Conservation (phyloP, 2,888 invertebrate species). For the Drosophila gaucha region DNA sequence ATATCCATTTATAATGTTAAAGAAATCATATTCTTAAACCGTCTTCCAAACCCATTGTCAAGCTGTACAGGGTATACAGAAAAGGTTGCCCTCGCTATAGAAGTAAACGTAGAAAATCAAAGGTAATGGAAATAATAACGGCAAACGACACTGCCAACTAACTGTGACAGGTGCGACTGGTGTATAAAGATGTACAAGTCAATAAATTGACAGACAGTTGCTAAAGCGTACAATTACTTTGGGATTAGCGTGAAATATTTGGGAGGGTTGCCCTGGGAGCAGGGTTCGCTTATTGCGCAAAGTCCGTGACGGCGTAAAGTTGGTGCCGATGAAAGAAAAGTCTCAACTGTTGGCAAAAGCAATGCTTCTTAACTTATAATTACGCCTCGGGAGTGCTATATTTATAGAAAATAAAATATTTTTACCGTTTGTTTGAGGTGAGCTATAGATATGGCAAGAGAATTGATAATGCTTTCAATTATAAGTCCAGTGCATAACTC, state of each 20-base stretch:
- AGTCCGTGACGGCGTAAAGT: conserved; percentile 13
- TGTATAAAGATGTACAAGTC: conserved; percentile 49
- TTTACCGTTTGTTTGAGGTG: neutral
- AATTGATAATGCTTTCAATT: too few species aligned
- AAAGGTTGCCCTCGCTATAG: neutral
- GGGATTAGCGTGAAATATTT: conserved; percentile 62
- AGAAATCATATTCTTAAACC: neutral
- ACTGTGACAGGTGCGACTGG: conserved; percentile 67
- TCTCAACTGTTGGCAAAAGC: neutral
- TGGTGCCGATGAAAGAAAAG: conserved; percentile 2
- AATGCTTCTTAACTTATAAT: conserved; percentile 30
- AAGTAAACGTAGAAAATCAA: conserved; percentile 43
- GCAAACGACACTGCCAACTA: conserved; percentile 50
- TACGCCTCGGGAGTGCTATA: neutral
- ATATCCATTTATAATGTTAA: rapidly evolving
- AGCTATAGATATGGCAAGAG: neutral
- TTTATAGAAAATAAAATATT: neutral
- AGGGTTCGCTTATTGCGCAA: neutral
- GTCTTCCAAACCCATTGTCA: neutral
- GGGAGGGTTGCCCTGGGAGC: conserved; percentile 17
- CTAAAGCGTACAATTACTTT: conserved; percentile 72
- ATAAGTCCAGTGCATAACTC: too few species aligned
- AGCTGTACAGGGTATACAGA: neutral
- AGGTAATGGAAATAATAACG: conserved; percentile 39
- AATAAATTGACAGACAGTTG: conserved; percentile 72